A percentile compares a stretch with the other conserved stretches of the same genome.
These are phyloP conservation scores for Acipenser transmontanus DNA, from an alignment of 2,797 vertebrate genomes.

Conservation along the genomic window DNA sequence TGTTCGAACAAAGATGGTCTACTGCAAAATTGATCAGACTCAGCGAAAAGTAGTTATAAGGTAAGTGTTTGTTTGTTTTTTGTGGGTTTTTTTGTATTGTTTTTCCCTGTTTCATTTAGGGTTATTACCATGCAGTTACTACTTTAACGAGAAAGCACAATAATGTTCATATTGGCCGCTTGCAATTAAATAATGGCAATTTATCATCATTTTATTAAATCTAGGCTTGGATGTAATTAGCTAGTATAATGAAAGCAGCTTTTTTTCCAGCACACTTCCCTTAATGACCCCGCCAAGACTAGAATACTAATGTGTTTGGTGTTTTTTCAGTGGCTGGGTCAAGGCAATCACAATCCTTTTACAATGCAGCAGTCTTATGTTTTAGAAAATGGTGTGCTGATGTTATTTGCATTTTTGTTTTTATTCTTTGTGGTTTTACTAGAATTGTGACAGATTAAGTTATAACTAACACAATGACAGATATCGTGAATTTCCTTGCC, in stretches of 20 bases:
- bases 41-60: slow-evolving; percentile 94
- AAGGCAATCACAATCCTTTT: slow-evolving; percentile 31
- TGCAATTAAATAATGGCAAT: slow-evolving; percentile 66
- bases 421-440: neutral
- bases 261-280: slow-evolving; percentile 80
- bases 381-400: neutral
- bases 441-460: neutral
- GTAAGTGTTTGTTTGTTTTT: slow-evolving; percentile 59
- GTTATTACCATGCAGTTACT: slow-evolving; percentile 24
- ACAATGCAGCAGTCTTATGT: slow-evolving; percentile 9
- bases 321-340: slow-evolving; percentile 45
- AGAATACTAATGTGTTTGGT: slow-evolving; percentile 67
- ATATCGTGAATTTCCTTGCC: neutral
- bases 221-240: slow-evolving; percentile 70
- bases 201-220: slow-evolving; percentile 80
- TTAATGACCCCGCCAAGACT: slow-evolving; percentile 68
- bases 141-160: slow-evolving; percentile 49
- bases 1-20: slow-evolving; percentile 97
- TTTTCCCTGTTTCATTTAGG: slow-evolving; percentile 48
- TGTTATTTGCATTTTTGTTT: neutral
- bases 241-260: slow-evolving; percentile 77
- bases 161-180: slow-evolving; percentile 50
- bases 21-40: slow-evolving; percentile 98
- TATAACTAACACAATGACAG: neutral
- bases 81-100: slow-evolving; percentile 40